Conservation (phyloP, 2,888 invertebrate species). For the Malthinus seriepunctatus region DNA sequence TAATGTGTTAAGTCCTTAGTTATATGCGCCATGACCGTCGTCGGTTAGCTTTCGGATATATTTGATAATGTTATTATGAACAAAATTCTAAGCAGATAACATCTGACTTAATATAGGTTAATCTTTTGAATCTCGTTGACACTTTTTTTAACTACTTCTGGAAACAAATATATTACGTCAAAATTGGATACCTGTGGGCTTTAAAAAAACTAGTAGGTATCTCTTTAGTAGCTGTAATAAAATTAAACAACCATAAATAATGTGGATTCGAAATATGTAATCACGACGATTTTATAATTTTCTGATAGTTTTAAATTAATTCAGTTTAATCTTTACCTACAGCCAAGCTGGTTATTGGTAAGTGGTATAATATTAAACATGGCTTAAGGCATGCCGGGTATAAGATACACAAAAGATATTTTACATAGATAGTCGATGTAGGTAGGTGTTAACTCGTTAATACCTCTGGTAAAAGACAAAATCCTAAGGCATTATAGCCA, state of each 20-base stretch:
- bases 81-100: conserved; percentile 5
- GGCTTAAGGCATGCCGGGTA: conserved; percentile 19
- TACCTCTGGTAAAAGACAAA: conserved; percentile 30
- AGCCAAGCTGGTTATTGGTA: conserved; percentile 1
- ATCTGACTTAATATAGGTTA: conserved; percentile 22
- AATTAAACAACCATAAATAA: no score
- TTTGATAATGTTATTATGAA: conserved; percentile 29
- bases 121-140: conserved; percentile 12
- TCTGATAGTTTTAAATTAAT: background rate
- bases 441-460: conserved; percentile 39
- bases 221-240: no score
- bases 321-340: conserved; percentile 1
- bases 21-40: conserved; percentile 36
- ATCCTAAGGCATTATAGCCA: conserved; percentile 27
- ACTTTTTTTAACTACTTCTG: background rate
- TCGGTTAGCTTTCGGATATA: conserved; percentile 26
- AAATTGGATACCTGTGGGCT: background rate
- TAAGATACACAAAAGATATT: conserved; percentile 29
- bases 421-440: conserved; percentile 32
- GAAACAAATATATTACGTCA: conserved; percentile 15
- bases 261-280: no score
- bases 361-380: conserved; percentile 19
- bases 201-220: no score
- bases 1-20: conserved; percentile 39
- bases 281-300: background rate